Evolutionary conservation across 2,888 invertebrate genomes (phyloP).

Genomic region (Oscheius sp.): DNA sequence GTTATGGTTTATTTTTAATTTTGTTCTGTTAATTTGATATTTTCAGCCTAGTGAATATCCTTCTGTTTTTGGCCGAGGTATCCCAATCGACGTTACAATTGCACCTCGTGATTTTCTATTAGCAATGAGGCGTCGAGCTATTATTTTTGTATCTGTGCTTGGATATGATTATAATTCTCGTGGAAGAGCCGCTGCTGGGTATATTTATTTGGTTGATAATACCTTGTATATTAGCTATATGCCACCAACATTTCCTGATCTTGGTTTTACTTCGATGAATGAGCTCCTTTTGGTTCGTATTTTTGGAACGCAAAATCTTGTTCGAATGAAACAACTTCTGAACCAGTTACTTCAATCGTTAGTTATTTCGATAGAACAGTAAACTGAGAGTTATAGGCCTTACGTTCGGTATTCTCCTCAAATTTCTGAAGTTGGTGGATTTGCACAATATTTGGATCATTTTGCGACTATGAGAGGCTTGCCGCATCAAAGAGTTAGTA

Average conservation of each 20-base stretch:
- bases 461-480: conserved; percentile 15
- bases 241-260: conserved; percentile 17
- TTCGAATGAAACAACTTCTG: background rate
- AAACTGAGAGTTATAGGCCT: background rate
- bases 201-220: too few species aligned
- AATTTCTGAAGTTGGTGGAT: conserved; percentile 12
- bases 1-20: background rate
- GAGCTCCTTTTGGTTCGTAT: conserved; percentile 2
- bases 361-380: too few species aligned
- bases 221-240: background rate
- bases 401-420: background rate
- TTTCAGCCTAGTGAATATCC: conserved; percentile 15
- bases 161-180: conserved; percentile 6
- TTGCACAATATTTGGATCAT: conserved; percentile 8
- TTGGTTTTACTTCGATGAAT: background rate
- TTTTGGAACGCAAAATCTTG: background rate
- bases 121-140: conserved; percentile 13
- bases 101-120: conserved; percentile 3
- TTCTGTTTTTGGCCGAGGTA: conserved; percentile 6
- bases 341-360: background rate
- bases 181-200: background rate
- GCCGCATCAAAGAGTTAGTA: conserved; percentile 6
- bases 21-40: background rate
- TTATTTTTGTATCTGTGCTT: background rate
- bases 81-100: conserved; percentile 2